These are phyloP conservation scores for Limenitis camilla DNA, from an alignment of 2,888 invertebrate genomes.

Conservation along the genomic window DNA sequence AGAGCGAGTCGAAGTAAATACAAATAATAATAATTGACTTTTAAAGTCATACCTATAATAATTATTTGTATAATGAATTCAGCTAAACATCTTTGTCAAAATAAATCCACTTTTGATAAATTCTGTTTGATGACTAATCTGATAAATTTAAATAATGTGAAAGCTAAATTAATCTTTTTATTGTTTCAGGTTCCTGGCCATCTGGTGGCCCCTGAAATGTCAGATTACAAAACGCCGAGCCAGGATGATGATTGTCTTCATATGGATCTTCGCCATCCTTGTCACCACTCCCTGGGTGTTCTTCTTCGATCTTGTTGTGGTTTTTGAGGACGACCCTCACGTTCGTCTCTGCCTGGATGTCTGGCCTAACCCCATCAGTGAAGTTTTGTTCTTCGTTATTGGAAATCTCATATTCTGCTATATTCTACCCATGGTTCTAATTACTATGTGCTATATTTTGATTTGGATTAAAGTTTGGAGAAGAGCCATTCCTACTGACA, in stretches of 20 bases:
- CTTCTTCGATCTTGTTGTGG: conserved; percentile 87
- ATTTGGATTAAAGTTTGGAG: conserved; percentile 95
- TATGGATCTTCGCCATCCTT: conserved; percentile 90
- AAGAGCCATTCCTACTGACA: conserved; percentile 91
- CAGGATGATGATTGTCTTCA: conserved; percentile 88
- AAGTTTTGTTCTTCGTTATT: conserved; percentile 89
- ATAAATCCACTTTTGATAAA: too few relatives aligned
- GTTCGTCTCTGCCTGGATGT: conserved; percentile 85
- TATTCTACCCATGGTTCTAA: conserved; percentile 91
- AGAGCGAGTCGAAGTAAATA: too few relatives aligned
- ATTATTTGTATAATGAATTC: too few relatives aligned
- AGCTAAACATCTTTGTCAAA: too few relatives aligned
- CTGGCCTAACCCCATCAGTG: conserved; percentile 89
- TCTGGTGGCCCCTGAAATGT: conserved; percentile 94
- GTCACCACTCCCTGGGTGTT: conserved; percentile 93
- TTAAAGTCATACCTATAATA: too few relatives aligned
- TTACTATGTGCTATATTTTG: conserved; percentile 92
- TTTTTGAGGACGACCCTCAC: conserved; percentile 83
- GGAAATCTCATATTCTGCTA: conserved; percentile 93
- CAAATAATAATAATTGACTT: too few relatives aligned
- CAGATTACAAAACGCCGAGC: conserved; percentile 93
- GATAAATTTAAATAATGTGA: too few relatives aligned
- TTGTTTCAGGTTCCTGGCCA: conserved; percentile 92
- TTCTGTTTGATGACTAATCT: too few relatives aligned
- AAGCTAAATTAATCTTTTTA: too few relatives aligned